phyloP scores from a whole-genome alignment of 2,888 invertebrate genomes.

The Heterodera filipjevi region DNA sequence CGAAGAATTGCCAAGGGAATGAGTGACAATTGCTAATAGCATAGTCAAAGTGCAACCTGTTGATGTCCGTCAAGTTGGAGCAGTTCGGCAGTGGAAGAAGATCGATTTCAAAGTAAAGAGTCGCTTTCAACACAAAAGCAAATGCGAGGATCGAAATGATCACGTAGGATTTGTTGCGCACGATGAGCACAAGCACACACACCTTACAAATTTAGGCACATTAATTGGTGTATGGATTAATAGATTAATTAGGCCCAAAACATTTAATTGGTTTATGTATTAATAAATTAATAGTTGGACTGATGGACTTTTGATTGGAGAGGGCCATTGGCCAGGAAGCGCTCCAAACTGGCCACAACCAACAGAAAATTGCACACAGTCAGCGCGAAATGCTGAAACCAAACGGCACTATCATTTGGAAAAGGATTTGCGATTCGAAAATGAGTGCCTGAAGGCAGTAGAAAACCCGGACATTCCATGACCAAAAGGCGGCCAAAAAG shows the following conservation, averaged over 20 bases:
- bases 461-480: conserved; percentile 42
- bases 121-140: conserved; percentile 50
- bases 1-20: conserved; percentile 4
- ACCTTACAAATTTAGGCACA: conserved; percentile 40
- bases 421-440: background rate
- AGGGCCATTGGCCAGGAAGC: conserved; percentile 51
- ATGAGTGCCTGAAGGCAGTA: conserved; percentile 47
- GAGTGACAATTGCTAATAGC: background rate
- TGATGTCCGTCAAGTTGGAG: conserved; percentile 34
- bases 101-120: conserved; percentile 49
- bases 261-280: too few relatives aligned
- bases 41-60: conserved; percentile 17
- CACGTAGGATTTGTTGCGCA: conserved; percentile 47
- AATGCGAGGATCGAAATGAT: conserved; percentile 44
- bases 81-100: conserved; percentile 41
- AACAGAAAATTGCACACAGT: conserved; percentile 55
- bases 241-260: too few relatives aligned
- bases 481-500: conserved; percentile 42
- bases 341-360: conserved; percentile 52
- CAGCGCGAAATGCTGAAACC: conserved; percentile 51
- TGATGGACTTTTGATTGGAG: conserved; percentile 36
- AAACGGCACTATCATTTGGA: background rate
- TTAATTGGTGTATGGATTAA: too few relatives aligned
- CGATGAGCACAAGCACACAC: conserved; percentile 50
- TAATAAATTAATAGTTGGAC: background rate